Evolutionary conservation across 1,140 invertebrate genomes (phyloP).

Genomic region (Goniozus legneri): DNA sequence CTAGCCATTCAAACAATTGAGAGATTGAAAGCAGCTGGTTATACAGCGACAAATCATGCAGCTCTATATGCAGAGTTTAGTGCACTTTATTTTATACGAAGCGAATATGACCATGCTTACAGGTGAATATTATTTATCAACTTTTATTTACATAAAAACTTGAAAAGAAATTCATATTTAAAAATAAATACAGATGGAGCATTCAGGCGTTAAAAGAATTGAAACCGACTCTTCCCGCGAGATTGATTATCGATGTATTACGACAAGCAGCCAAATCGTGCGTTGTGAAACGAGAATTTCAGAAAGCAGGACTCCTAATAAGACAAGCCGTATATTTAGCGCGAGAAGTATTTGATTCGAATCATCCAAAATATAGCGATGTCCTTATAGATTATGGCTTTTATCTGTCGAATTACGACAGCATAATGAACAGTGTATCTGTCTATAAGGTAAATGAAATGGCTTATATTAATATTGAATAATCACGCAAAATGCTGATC

Average conservation of each 20-base stretch:
- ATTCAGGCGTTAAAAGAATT: constrained; percentile 68
- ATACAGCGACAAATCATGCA: constrained; percentile 60
- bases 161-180: constrained; percentile 7
- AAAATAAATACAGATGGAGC: constrained; percentile 61
- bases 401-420: constrained; percentile 87
- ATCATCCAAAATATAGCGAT: constrained; percentile 79
- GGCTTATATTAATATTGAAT: neutral
- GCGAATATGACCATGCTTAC: constrained; percentile 77
- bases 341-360: constrained; percentile 64
- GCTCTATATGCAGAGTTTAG: constrained; percentile 77
- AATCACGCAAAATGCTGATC: too few relatives aligned
- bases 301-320: constrained; percentile 74
- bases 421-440: constrained; percentile 73
- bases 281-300: constrained; percentile 80
- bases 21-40: constrained; percentile 45
- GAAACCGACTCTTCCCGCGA: constrained; percentile 57
- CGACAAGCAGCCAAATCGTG: constrained; percentile 81
- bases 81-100: constrained; percentile 72
- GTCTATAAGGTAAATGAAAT: constrained; percentile 69
- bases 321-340: constrained; percentile 75
- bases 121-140: constrained; percentile 48
- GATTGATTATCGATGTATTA: constrained; percentile 73
- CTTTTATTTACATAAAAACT: constrained; percentile 1
- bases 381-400: constrained; percentile 84
- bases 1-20: constrained; percentile 59